Base-by-base conservation (phyloP, 2,797 vertebrate species). In the Gymnoscopelus microlampas region DNA sequence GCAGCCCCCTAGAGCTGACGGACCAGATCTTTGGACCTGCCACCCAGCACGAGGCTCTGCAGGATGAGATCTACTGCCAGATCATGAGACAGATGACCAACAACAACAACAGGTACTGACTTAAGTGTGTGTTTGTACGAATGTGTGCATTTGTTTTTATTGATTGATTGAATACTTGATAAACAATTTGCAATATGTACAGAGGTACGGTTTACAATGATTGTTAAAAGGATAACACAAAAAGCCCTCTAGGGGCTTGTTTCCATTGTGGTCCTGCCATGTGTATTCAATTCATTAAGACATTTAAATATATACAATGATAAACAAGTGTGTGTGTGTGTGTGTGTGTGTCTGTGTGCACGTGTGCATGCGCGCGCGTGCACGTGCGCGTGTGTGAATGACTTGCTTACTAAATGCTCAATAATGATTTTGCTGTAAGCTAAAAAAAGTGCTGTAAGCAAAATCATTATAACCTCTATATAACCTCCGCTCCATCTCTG, bases 41-140 rank as follows among this genome's bases (percentile, higher is more conserved):
- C 13, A 92, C 95, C 7, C 89, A 94, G 70, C 87, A 97, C 2
- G 64, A 88, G 0, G 78, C 74, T 2, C 89, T 99, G 29, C 88
- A 89, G 82, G 96, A 99, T 6, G 97, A 99, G 80, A 91, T 98
- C 78, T 99, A 98, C 91, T 99, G 98, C 78, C 98, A 99, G 92
- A 97, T 99, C 65, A 95, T 99, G 93, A 98, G 95, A 83, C 98
- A 99, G 83, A 92, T 99, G 89, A 98, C 96, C 2, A 86, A 78
- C 67, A 99, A 98, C 82, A 85, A 32, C 71, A 95, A 84, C 86
- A 97, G 96, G 98, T 99, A 83, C 63, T 47, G 10, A 11, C 7
- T 61, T 67, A 23, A 59, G 24, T 70, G 29, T 26, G 39, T 57
- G 54, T 32, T 1, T 32, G 54, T 58, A 55, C 48, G 5, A 29